These are phyloP conservation scores for Ernsta delagoae DNA, from an alignment of 2,888 invertebrate genomes.

Conservation along the genomic window DNA sequence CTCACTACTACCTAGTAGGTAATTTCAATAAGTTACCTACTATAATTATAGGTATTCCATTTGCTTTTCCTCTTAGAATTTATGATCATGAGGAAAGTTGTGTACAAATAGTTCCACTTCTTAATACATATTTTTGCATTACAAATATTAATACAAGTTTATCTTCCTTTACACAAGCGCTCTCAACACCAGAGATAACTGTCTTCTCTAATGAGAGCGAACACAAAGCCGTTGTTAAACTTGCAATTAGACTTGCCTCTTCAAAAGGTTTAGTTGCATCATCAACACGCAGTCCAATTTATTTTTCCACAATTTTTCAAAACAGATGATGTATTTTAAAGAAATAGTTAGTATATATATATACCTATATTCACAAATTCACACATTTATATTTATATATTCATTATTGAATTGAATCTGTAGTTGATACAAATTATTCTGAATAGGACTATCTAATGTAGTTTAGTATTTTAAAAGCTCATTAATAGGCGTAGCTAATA, in stretches of 20 bases:
- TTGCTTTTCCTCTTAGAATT: background rate
- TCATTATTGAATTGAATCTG: too few relatives aligned
- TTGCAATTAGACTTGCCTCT: conserved; percentile 24
- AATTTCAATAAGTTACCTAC: too few relatives aligned
- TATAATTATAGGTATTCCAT: too few relatives aligned
- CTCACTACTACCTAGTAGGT: too few relatives aligned
- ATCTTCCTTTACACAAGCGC: conserved; percentile 7
- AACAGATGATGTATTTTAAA: too few relatives aligned
- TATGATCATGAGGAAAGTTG: background rate
- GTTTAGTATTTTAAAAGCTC: too few relatives aligned
- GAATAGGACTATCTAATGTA: too few relatives aligned
- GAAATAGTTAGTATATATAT: too few relatives aligned
- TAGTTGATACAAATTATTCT: too few relatives aligned
- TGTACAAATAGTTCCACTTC: background rate
- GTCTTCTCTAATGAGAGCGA: conserved; percentile 32
- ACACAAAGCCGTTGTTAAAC: conserved; percentile 28
- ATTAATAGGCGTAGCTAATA: too few relatives aligned
- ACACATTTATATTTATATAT: too few relatives aligned
- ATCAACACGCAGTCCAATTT: conserved; percentile 3
- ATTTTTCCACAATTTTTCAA: background rate
- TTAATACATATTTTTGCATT: background rate
- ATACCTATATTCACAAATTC: too few relatives aligned
- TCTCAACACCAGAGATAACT: conserved; percentile 24
- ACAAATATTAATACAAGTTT: conserved; percentile 1
- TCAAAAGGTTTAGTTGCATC: conserved; percentile 23